Conservation (phyloP, 2,888 invertebrate genomes). For the Stenchaetothrips biformis region DNA sequence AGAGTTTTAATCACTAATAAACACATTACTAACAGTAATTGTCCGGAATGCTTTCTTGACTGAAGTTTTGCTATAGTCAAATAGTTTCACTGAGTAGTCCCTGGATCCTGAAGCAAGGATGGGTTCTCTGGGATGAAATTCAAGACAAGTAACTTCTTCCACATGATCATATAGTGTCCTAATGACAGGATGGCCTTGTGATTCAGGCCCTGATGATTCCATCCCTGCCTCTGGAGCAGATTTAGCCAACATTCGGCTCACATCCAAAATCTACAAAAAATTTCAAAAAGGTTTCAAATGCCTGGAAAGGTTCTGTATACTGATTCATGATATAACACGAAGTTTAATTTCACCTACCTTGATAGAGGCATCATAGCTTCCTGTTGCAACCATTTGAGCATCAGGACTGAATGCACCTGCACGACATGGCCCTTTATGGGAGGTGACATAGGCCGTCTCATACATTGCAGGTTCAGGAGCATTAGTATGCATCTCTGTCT, state of each 20-base stretch:
- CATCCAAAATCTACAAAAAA: slow-evolving; percentile 74
- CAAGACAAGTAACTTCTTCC: slow-evolving; percentile 93
- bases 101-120: slow-evolving; percentile 91
- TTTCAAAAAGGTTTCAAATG: slow-evolving; percentile 28
- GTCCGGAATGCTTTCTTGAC: slow-evolving; percentile 97
- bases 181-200: slow-evolving; percentile 96
- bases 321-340: not conserved
- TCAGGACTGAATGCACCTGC: slow-evolving; percentile 94
- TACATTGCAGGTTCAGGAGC: slow-evolving; percentile 97
- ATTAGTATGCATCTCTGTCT: slow-evolving; percentile 86
- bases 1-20: not conserved
- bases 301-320: not conserved
- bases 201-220: slow-evolving; percentile 56
- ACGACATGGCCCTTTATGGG: slow-evolving; percentile 93
- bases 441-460: slow-evolving; percentile 98
- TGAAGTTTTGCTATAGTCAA: slow-evolving; percentile 97
- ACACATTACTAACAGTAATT: slow-evolving; percentile 61
- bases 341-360: slow-evolving; percentile 55
- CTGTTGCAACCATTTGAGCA: slow-evolving; percentile 94
- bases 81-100: slow-evolving; percentile 91
- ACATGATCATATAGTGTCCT: slow-evolving; percentile 95
- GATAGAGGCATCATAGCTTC: slow-evolving; percentile 96
- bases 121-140: slow-evolving; percentile 94
- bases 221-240: slow-evolving; percentile 83
- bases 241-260: slow-evolving; percentile 98